Conservation (phyloP, 2,888 invertebrate genomes). For the Macrophya alboannulata region DNA sequence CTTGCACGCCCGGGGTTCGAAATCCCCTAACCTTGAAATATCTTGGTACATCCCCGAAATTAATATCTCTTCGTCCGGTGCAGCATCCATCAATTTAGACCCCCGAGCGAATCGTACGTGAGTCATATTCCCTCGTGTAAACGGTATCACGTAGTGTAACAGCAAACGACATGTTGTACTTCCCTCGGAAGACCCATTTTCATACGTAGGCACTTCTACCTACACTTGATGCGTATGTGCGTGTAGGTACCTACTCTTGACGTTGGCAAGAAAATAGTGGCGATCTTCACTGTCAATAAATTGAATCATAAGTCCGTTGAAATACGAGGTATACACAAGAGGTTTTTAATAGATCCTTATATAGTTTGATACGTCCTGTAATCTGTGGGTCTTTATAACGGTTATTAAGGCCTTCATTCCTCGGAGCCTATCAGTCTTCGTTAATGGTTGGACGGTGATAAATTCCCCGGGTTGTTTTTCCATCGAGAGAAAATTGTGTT, state of each 20-base stretch:
- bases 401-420: conserved; percentile 49
- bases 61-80: conserved; percentile 72
- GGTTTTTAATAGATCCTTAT: conserved; percentile 27
- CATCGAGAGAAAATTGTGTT: conserved; percentile 29
- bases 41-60: conserved; percentile 77
- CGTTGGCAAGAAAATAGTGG: neutral
- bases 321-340: conserved; percentile 9
- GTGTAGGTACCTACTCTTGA: neutral
- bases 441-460: conserved; percentile 36
- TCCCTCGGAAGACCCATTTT: conserved; percentile 6
- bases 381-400: conserved; percentile 27
- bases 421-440: conserved; percentile 31
- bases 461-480: conserved; percentile 40
- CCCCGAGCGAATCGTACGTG: conserved; percentile 16
- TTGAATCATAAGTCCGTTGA: conserved; percentile 9
- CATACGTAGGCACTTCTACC: conserved; percentile 2
- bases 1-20: conserved; percentile 75
- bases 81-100: conserved; percentile 33
- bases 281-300: conserved; percentile 14
- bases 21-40: conserved; percentile 74
- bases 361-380: neutral
- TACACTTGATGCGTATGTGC: neutral
- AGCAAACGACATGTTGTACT: neutral
- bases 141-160: neutral
- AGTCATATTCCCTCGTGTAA: conserved; percentile 16